A percentile compares a stretch with the other conserved stretches of the same genome.
Conservation (phyloP, 2,113 vertebrate genomes). For the Rissa tridactyla region DNA sequence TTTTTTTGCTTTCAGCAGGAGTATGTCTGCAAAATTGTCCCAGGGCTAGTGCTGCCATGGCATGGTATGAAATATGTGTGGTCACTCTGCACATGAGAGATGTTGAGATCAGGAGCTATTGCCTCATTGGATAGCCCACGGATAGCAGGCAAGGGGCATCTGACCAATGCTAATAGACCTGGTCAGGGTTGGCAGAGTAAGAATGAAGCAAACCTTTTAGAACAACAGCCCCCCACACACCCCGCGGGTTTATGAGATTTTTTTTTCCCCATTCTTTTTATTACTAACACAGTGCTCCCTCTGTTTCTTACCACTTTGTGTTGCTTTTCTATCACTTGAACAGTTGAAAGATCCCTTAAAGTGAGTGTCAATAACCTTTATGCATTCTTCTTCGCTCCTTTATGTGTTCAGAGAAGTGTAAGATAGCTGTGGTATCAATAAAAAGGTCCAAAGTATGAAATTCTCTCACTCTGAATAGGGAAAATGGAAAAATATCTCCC, state of each 20-base stretch:
- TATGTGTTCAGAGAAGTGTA: neutral
- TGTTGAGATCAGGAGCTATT: neutral
- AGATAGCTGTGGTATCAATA: neutral
- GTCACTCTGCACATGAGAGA: neutral
- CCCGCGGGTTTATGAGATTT: neutral
- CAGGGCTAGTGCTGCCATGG: neutral
- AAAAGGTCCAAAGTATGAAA: constrained; percentile 4
- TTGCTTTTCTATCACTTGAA: neutral
- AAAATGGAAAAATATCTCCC: neutral
- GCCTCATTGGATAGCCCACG: neutral
- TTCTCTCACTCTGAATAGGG: neutral
- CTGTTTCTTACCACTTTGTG: neutral
- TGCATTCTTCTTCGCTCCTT: neutral
- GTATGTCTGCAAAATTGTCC: neutral
- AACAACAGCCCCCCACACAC: rapidly evolving
- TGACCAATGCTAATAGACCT: neutral
- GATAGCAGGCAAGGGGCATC: neutral
- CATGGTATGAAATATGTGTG: neutral
- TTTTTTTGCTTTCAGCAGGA: neutral
- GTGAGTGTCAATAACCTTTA: neutral
- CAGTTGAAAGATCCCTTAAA: constrained; percentile 7
- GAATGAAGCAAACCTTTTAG: neutral
- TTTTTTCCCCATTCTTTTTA: neutral
- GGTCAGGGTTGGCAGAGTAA: neutral
- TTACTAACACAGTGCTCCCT: neutral